phyloP scores from a whole-genome alignment of 2,888 invertebrate genomes.

The Chaetogeoica ovagalla region DNA sequence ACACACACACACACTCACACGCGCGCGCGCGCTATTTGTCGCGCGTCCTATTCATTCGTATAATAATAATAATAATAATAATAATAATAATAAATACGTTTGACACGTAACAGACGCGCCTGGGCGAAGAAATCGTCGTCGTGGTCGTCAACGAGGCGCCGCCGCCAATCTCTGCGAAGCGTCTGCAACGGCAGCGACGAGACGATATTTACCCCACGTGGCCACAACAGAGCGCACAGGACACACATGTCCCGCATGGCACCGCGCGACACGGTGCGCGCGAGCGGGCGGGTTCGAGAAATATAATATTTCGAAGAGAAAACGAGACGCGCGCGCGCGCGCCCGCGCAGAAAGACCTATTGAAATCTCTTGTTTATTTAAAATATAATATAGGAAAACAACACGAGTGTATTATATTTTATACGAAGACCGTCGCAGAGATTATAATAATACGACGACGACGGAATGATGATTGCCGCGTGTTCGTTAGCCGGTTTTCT shows the following conservation, averaged over 20 bases:
- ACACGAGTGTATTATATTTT: neutral
- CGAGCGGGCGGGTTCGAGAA: constrained; percentile 25
- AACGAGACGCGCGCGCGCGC: neutral
- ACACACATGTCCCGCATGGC: constrained; percentile 52
- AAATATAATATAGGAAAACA: constrained; percentile 9
- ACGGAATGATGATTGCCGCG: constrained; percentile 44
- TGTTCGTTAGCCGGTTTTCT: neutral
- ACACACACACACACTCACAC: neutral
- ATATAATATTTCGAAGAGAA: constrained; percentile 43
- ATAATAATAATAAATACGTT: neutral
- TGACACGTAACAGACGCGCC: constrained; percentile 49
- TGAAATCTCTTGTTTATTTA: constrained; percentile 42
- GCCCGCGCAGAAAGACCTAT: constrained; percentile 17
- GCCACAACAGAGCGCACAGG: constrained; percentile 7
- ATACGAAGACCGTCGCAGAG: neutral
- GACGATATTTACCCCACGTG: constrained; percentile 49
- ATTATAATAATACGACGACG: constrained; percentile 19
- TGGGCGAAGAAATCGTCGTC: constrained; percentile 38
- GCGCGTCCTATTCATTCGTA: neutral
- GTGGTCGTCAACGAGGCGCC: constrained; percentile 36
- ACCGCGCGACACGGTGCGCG: neutral
- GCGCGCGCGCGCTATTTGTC: neutral
- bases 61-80: neutral
- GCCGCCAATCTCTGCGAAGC: constrained; percentile 23
- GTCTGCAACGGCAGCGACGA: constrained; percentile 6